A percentile compares a stretch with the other conserved stretches of the same genome.
Conservation (phyloP, 2,113 vertebrate species). For the Rhombomys opimus region DNA sequence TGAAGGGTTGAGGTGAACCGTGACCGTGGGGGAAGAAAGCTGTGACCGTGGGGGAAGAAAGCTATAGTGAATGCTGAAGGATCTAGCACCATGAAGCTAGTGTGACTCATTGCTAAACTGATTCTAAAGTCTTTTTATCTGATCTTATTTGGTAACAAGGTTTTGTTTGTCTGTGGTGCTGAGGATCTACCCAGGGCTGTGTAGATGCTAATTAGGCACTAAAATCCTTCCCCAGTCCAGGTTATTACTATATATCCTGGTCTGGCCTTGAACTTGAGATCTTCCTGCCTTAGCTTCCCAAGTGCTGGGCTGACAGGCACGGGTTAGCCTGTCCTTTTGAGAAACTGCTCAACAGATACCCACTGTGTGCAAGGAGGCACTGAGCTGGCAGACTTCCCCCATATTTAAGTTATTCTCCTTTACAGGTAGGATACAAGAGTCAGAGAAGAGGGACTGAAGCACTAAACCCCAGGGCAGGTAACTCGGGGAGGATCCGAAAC, state of each 20-base stretch:
- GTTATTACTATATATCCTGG: not conserved
- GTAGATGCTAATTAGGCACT: not conserved
- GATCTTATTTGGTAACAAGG: not conserved
- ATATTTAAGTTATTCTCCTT: not conserved
- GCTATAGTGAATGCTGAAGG: slow-evolving; percentile 12
- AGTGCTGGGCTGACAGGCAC: not conserved
- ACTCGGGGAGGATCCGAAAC: not conserved
- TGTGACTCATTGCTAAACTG: not conserved
- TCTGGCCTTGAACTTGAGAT: not conserved
- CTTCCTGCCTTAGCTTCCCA: not conserved
- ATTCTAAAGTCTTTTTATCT: not conserved
- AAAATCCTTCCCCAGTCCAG: not conserved
- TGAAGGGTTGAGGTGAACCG: not conserved
- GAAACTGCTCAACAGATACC: not conserved
- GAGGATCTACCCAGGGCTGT: not conserved
- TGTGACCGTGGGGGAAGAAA: not conserved
- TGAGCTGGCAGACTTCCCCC: not conserved
- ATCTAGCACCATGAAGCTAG: not conserved
- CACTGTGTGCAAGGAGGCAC: not conserved
- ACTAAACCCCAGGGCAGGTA: not conserved
- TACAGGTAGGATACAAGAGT: not conserved
- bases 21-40: not conserved
- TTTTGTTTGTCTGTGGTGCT: not conserved
- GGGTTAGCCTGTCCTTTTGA: not conserved
- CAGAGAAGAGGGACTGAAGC: slow-evolving; percentile 11